Evolutionary conservation across 2,797 vertebrate genomes (phyloP), one percentile per base, ranked within the genome.

Genomic region (Smutsia temminckii): DNA sequence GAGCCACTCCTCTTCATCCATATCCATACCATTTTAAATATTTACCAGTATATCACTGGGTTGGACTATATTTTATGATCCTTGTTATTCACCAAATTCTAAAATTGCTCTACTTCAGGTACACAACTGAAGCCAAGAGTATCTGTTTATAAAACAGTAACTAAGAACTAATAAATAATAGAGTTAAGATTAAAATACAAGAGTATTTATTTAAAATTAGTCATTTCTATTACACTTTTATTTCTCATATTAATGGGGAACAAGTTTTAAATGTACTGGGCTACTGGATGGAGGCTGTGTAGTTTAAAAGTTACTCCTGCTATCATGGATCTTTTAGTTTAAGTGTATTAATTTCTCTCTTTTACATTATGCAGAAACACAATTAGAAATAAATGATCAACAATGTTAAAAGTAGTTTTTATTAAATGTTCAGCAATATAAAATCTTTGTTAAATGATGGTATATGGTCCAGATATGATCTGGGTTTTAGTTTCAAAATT

Each of bases 141-240:
- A 72, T 57, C 46, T 66, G 17, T 66, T 72, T 79, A 27, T 49
- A 74, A 91, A 71, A 85, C 8, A 61, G 10, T 78, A 34, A 74
- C 17, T 18, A 23, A 74, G 17, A 80, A 61, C 6, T 37, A 59
- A 80, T 68, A 68, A 93, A 46, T 66, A 78, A 8, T 59, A 23
- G 21, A 55, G 1, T 61, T 94, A 68, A 63, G 16, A 59, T 81
- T 92, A 71, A 68, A 86, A 37, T 21, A 23, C 2, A 71, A 91
- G 12, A n/a, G 64, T 66, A 32, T 74, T 53, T 55, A 89, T 78
- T 94, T 55, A 46, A 93, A 93, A 72, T 68, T 85, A 83, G 32
- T 49, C 2, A 77, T 27, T 90, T 57, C 5, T 11, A 46, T 9
- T 46, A 72, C 0, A 78, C 0, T 64, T 86, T 53, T 34, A 64